phyloP scores from a whole-genome alignment of 2,888 invertebrate species.

The Yponomeuta plumbellus region DNA sequence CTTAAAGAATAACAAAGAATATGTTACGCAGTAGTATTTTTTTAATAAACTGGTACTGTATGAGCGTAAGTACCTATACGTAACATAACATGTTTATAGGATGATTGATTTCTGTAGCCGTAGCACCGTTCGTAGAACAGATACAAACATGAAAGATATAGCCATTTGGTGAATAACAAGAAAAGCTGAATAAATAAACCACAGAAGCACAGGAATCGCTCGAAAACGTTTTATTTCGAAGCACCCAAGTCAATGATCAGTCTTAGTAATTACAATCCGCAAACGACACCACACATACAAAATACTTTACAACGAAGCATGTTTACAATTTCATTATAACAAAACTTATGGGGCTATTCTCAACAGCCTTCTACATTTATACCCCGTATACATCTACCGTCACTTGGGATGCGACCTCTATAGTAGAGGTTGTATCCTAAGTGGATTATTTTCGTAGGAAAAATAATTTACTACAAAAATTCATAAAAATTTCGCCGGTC shows the following conservation, averaged over 20 bases:
- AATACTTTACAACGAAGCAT: conserved; percentile 12
- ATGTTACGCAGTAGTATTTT: conserved; percentile 20
- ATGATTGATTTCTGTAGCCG: conserved; percentile 8
- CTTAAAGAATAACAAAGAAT: conserved; percentile 12
- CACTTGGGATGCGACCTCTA: background rate
- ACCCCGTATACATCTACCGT: background rate
- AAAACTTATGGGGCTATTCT: conserved; percentile 6
- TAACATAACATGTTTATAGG: conserved; percentile 14
- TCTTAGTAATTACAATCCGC: conserved; percentile 38
- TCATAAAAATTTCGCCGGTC: background rate
- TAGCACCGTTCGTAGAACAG: conserved; percentile 2
- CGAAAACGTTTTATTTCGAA: conserved; percentile 26
- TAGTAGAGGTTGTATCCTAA: too few species aligned
- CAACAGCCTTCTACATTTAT: background rate
- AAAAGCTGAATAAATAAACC: background rate
- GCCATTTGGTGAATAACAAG: conserved; percentile 3
- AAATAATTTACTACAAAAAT: too few species aligned
- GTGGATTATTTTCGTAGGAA: too few species aligned
- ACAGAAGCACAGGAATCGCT: conserved; percentile 1
- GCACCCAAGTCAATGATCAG: conserved; percentile 49
- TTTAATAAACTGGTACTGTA: background rate
- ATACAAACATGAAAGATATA: background rate
- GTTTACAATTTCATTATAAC: conserved; percentile 15
- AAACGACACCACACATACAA: conserved; percentile 10
- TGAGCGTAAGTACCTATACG: background rate